Base-by-base conservation (phyloP, 1,140 invertebrate genomes). In the Chrysomallon squamiferum region DNA sequence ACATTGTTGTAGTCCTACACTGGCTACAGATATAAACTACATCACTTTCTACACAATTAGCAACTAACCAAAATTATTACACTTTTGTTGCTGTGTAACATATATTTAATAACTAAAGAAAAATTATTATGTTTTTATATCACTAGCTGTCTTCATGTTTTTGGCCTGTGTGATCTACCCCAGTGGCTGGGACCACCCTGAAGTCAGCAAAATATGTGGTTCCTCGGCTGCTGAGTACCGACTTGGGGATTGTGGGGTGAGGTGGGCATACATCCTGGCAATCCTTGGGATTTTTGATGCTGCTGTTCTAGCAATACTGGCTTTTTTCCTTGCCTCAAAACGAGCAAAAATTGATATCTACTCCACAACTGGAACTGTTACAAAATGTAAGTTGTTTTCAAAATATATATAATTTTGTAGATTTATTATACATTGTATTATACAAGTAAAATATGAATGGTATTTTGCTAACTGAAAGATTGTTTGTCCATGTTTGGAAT, bases 251-350 rank as follows among this genome's bases (percentile, higher is more conserved):
- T 99, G 97, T 81, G 91, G 91, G 49, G 90, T 99, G 18, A 90
- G 95, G 65, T 99, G 97, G 97, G 95, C 95, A 0, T 97, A 95
- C 86, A 90, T 97, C 11, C 87, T 99, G 67, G 96, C 95, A 25
- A 92, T 95, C 58, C 95, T 99, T 54, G 93, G 92, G 0, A 93
- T 95, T 67, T 87, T 97, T 68, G 96, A 99, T 84, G 94, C 94
- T 22, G 87, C 92, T 4, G 93, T 96, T 49, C 87, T 99, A 49
- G 90, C 95, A 0, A 90, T 93, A 4, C 88, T 98, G 38, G 96
- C 96, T 2, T 97, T 98, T 84, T 95, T 98, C 78, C 88, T 99
- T 68, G 96, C 95, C 15, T 93, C 93, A 1, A 80, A 84, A 70
- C 73, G 82, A 59, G 79, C 80, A 27, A 80, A 82, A 66, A 73